Percentiles rank a stretch among this genome's conserved stretches.
Conservation (phyloP, 2,888 invertebrate genomes). For the Dynastes maya region DNA sequence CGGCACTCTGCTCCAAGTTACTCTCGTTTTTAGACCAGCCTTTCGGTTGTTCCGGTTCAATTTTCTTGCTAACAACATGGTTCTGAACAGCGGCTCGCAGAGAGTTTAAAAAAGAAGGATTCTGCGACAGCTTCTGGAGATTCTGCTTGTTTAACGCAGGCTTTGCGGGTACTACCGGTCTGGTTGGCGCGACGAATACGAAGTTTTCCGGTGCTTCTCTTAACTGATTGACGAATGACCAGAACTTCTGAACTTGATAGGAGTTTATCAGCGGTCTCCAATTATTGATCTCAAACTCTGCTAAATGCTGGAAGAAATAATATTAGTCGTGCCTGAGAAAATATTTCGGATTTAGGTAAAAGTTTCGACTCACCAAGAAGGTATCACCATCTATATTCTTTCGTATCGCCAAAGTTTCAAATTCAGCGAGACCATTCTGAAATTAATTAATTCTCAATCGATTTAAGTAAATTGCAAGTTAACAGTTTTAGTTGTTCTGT, state of each 20-base stretch:
- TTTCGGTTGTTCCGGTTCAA: neutral
- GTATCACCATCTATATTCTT: conserved; percentile 55
- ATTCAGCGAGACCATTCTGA: conserved; percentile 55
- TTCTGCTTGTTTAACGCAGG: neutral
- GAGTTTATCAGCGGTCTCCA: conserved; percentile 41
- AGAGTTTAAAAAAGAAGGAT: neutral
- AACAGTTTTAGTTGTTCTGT: too few relatives aligned
- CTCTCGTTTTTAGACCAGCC: neutral
- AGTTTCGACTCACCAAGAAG: conserved; percentile 56
- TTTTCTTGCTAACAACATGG: neutral
- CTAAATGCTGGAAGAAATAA: conserved; percentile 38
- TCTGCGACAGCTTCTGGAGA: conserved; percentile 13
- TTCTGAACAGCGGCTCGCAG: conserved; percentile 6
- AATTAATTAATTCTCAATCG: conserved; percentile 31
- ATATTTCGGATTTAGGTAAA: neutral
- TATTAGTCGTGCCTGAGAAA: neutral
- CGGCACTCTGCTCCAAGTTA: neutral
- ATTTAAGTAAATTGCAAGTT: too few relatives aligned
- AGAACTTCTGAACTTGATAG: conserved; percentile 38
- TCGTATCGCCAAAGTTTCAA: conserved; percentile 51
- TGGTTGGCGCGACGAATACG: neutral
- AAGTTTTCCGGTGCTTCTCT: conserved; percentile 32
- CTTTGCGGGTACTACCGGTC: neutral
- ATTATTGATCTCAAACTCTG: conserved; percentile 45
- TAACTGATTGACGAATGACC: conserved; percentile 37